Evolutionary conservation across 2,888 invertebrate species (phyloP), one percentile per base, ranked within the genome.

Genomic region (Syrphus vitripennis): DNA sequence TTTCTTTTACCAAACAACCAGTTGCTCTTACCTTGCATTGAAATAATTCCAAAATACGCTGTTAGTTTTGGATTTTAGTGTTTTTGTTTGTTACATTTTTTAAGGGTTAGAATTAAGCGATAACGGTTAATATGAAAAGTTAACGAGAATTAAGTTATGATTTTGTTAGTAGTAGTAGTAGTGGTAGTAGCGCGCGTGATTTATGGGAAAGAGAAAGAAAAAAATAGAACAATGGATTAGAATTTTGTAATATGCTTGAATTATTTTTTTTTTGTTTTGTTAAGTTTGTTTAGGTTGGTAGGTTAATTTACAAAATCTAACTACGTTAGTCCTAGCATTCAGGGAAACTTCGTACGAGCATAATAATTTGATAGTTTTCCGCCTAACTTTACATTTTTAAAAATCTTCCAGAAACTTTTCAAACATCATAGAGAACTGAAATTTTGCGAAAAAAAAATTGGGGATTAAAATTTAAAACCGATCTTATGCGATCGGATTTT

Each of bases 11-110:
- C 91, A 91, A 91, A 91, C 90, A 92, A 91, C 90, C 91, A 91
- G 89, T 88, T 89, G 87, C 89, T 89, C 97, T 98, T 98, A 98
- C 98, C 98, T 98, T 95, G 97, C 96, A 94, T 98, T 98, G 97
- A 98, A 98, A 97, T 98, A 97, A 95, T 97, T 98, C 98, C 98
- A 98, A 96, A 98, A 98, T 95, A 97, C 96, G 97, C 98, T 98
- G 97, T 92, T 92, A 92, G 91, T 91, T 90, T 82, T 72, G 42
- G 63, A 65, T 75, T 48, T 72, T 48, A 45, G 48, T 88, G 87
- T 75, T 87, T 75, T 82, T 74, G 10, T 55, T n/a, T 88, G 88
- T 89, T 88, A 83, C 42, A 87, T 88, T 89, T 89, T 69, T n/a
- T n/a, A n/a, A 57, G 76, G 80, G 45, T 83, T 63, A 74, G 42